Conservation (phyloP, 2,888 invertebrate species). For the Chalcis sispes region DNA sequence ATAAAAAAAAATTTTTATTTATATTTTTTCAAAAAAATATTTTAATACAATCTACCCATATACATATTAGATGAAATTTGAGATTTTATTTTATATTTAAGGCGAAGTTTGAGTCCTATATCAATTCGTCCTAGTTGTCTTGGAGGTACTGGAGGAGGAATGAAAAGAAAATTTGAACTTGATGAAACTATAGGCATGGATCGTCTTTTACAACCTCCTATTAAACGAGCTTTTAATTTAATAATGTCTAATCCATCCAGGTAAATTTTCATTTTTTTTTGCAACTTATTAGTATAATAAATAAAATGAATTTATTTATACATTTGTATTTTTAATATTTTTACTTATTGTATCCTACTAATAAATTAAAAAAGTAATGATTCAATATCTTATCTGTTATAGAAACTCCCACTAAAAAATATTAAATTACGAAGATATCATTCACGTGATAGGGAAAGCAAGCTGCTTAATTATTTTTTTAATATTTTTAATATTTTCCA, state of each 20-base stretch:
- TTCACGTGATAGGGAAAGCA: too few species aligned
- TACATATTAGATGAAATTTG: background rate
- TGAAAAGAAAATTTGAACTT: conserved; percentile 82
- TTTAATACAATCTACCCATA: background rate
- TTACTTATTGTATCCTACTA: background rate
- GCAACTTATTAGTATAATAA: background rate
- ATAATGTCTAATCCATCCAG: conserved; percentile 72
- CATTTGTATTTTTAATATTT: background rate
- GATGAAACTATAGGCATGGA: conserved; percentile 76
- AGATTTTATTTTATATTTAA: conserved; percentile 60
- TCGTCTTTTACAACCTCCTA: conserved; percentile 71
- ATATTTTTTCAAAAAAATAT: background rate
- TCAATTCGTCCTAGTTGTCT: conserved; percentile 82
- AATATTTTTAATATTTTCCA: too few species aligned
- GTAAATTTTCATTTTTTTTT: conserved; percentile 60
- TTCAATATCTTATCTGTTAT: background rate
- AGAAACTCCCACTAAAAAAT: too few species aligned
- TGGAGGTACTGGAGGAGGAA: conserved; percentile 69
- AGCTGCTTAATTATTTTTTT: too few species aligned
- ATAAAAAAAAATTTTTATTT: background rate
- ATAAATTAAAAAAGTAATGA: background rate
- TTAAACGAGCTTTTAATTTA: conserved; percentile 73
- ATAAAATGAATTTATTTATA: background rate
- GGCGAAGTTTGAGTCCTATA: conserved; percentile 92
- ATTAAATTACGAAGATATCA: too few species aligned